Evolutionary conservation across 2,797 vertebrate genomes (phyloP), one percentile per base, ranked within the genome.

Genomic region (Oreortyx pictus): DNA sequence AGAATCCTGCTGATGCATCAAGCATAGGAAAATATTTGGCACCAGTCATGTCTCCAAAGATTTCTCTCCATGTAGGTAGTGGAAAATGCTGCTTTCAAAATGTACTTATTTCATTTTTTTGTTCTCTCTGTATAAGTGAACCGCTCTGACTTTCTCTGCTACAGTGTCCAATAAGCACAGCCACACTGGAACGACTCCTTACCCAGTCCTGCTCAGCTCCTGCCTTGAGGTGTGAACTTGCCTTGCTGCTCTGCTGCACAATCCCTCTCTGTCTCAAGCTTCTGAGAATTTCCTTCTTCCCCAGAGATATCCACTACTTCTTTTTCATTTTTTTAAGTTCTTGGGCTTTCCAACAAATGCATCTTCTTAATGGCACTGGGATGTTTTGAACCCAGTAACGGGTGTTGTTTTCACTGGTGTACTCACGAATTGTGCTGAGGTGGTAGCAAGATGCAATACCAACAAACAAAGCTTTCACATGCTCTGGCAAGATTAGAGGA

Each of bases 1-100:
- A 94, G 94, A 87, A 88, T 62, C 91, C 86, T 89, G 86, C 86
- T 89, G 91, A 87, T 96, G 83, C 86, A 87, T 47, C 95, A 93
- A 88, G 68, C 75, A 68, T 8, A 74, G 86, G 67, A 91, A 92
- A 94, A 85, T 85, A 95, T 27, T 90, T 92, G 95, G 95, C 90
- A 60, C 49, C 59, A 82, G 24, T 25, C 29, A 68, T 0, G 37
- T 82, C 78, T 90, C 94, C 65, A 56, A 87, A 90, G 65, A 90
- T 92, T 90, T 95, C 41, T 90, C 77, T 79, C 88, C 68, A 82
- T 85, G 64, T 87, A 93, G 81, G 83, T 82, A 95, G 88, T 93
- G 88, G 94, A 95, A 96, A 95, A 73, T 68, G 84, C 35, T 90
- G 47, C 17, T 80, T 88, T 85, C 88, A 81, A 46, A 86, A 82